These are phyloP conservation scores for Drosophila gaucha DNA, from an alignment of 2,888 invertebrate genomes.

Conservation along the genomic window DNA sequence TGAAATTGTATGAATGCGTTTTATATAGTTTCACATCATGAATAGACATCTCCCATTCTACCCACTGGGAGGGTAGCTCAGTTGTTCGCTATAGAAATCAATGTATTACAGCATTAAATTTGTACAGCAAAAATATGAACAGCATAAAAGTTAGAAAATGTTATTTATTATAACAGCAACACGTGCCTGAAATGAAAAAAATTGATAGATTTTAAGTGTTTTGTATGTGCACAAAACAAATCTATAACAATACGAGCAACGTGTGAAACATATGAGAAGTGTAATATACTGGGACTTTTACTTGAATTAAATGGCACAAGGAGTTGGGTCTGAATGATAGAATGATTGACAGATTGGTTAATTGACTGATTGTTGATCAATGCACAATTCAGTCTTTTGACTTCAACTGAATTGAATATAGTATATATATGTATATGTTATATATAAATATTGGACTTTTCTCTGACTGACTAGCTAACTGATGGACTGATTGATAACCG, in stretches of 20 bases:
- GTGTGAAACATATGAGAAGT: not conserved
- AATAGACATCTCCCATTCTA: conserved; percentile 5
- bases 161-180: conserved; percentile 82
- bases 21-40: conserved; percentile 26
- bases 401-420: too few relatives aligned
- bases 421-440: too few relatives aligned
- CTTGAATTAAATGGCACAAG: too few relatives aligned
- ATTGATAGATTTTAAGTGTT: conserved; percentile 30
- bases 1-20: conserved; percentile 19
- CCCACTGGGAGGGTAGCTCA: not conserved
- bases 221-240: conserved; percentile 8
- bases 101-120: conserved; percentile 64
- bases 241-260: conserved; percentile 4
- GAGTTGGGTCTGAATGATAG: too few relatives aligned
- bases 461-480: too few relatives aligned
- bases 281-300: too few relatives aligned
- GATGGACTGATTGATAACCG: too few relatives aligned
- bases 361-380: too few relatives aligned
- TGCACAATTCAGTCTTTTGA: too few relatives aligned
- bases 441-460: too few relatives aligned
- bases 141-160: conserved; percentile 54
- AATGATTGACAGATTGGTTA: not conserved
- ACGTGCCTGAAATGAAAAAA: conserved; percentile 80
- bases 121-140: conserved; percentile 39
- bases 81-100: conserved; percentile 45